Evolutionary conservation across 2,113 vertebrate genomes (phyloP).

Genomic region (Zapornia atra): DNA sequence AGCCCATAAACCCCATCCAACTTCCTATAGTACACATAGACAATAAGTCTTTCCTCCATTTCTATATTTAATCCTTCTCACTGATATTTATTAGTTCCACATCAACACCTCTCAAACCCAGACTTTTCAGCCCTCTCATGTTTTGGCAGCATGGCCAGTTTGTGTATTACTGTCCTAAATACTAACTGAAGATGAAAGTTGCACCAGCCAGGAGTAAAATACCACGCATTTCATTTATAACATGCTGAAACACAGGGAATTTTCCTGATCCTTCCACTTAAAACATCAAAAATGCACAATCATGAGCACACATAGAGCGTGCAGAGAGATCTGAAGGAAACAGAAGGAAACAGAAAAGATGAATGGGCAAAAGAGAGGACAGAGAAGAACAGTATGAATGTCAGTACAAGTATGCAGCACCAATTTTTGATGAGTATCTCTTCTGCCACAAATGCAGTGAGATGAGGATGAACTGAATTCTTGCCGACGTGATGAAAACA

Average conservation of each 20-base stretch:
- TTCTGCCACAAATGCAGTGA: not conserved
- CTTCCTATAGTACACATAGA: constrained; percentile 8
- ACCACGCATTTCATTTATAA: not conserved
- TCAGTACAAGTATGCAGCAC: not conserved
- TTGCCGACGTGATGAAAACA: not conserved
- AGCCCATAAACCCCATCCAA: not conserved
- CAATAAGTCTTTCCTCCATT: constrained; percentile 23
- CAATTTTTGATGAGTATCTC: not conserved
- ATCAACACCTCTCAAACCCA: not conserved
- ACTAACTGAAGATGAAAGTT: not conserved
- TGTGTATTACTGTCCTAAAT: not conserved
- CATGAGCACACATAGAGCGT: not conserved
- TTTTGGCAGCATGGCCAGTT: not conserved
- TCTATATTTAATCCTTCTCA: constrained; percentile 55
- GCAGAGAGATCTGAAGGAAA: not conserved
- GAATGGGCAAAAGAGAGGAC: not conserved
- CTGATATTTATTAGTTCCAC: not conserved
- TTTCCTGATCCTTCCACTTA: not conserved
- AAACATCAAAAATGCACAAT: not conserved
- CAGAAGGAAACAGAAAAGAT: not conserved
- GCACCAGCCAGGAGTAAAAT: not conserved
- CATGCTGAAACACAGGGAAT: not conserved
- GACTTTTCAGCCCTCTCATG: not conserved
- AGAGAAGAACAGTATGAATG: not conserved
- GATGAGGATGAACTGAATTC: not conserved